phyloP scores from a whole-genome alignment of 2,888 invertebrate genomes.

The Cataglyphis cursor region DNA sequence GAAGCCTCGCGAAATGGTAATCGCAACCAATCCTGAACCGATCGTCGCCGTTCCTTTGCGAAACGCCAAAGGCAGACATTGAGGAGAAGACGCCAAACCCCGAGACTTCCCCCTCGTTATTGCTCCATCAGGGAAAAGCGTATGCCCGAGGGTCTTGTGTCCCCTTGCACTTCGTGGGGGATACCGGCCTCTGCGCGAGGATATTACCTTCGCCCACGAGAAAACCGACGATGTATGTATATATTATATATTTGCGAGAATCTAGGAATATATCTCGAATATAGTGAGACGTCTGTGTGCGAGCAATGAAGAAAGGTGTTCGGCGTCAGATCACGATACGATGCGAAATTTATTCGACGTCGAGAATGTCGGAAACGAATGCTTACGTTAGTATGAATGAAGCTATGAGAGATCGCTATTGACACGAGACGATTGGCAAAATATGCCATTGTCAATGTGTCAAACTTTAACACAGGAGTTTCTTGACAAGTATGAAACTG shows the following conservation, averaged over 20 bases:
- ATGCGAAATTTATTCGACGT: slow-evolving; percentile 36
- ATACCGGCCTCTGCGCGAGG: slow-evolving; percentile 14
- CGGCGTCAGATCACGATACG: slow-evolving; percentile 21
- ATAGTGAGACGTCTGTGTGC: slow-evolving; percentile 19
- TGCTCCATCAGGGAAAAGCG: slow-evolving; percentile 73
- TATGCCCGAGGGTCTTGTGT: slow-evolving; percentile 70
- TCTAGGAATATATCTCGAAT: background rate
- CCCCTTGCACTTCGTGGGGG: slow-evolving; percentile 29
- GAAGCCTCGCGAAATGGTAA: slow-evolving; percentile 79
- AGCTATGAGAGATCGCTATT: slow-evolving; percentile 18
- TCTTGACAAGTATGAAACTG: background rate
- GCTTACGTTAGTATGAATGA: background rate
- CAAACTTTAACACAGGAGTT: background rate
- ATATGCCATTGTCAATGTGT: background rate
- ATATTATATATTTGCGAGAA: background rate
- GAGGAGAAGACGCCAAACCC: slow-evolving; percentile 47
- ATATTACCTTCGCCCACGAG: slow-evolving; percentile 33
- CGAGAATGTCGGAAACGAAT: slow-evolving; percentile 13
- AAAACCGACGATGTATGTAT: background rate
- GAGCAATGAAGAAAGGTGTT: background rate
- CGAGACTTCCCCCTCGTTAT: slow-evolving; percentile 55
- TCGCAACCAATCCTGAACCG: slow-evolving; percentile 75
- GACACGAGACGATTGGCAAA: background rate
- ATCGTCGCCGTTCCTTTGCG: slow-evolving; percentile 76
- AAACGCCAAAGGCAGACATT: slow-evolving; percentile 11